Evolutionary conservation across 2,113 vertebrate species (phyloP), one percentile per base, ranked within the genome.

Genomic region (Platanista minor): DNA sequence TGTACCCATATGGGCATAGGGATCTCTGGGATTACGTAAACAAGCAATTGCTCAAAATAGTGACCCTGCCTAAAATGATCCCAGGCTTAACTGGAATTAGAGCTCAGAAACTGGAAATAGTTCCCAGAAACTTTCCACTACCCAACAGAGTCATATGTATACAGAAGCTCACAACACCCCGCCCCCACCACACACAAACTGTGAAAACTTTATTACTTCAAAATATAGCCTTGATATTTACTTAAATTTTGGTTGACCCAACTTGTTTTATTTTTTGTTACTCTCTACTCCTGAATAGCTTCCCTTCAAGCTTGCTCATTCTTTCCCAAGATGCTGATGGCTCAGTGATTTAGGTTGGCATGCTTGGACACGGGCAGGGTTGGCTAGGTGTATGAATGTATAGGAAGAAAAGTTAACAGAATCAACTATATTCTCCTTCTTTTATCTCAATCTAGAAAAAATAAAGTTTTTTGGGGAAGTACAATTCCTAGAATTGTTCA

Each of bases 21-120:
- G 14, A 18, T 86, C 83, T 74, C 39, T 23, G 4, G 23, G 23
- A 67, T 75, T 54, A 80, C 69, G 23, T 46, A 80, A 87, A 96
- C 3, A 95, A 92, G 5, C 43, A 96, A 17, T 54, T 87, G 10
- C 21, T 84, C 25, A 84, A 81, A 75, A 64, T 84, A 95, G 25
- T 69, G 57, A 71, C 2, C 5, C 11, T 43, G 1, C 18, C 61
- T 82, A n/a, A 85, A 18, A 1, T 87, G 39, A 94, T 87, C 1
- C 29, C 29, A 81, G 49, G 17, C 39, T 90, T 29, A 61, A 31
- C 12, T 46, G 61, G 17, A 94, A 52, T 83, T 90, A 84, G 46
- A 94, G 82, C 41, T 80, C 23, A 95, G 36, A 12, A 95, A 90
- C 17, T 49, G 49, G n/a, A 94, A 95, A 80, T 90, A 67, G 17